Percentiles rank a stretch among this genome's conserved stretches.
These are phyloP conservation scores for Etheostoma spectabile DNA, from an alignment of 2,113 vertebrate genomes.

Conservation along the genomic window DNA sequence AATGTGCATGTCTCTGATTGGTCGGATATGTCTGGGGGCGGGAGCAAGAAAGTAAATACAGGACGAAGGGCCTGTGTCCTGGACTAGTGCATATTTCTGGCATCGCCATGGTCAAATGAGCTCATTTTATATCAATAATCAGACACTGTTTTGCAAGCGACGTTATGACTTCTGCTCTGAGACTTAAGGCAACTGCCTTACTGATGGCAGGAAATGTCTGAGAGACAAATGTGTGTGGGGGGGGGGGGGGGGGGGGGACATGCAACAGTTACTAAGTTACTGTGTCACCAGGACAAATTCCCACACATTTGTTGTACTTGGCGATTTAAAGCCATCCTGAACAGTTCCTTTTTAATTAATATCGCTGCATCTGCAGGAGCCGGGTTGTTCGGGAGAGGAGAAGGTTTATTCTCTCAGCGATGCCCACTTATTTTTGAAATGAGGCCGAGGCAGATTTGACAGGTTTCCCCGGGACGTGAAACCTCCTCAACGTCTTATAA, in stretches of 20 bases:
- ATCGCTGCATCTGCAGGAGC: not conserved
- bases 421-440: not conserved
- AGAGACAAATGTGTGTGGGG: not conserved
- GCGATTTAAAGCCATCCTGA: not conserved
- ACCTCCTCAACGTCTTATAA: not conserved
- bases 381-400: not conserved
- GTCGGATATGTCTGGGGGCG: no score
- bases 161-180: no score
- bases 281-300: slow-evolving; percentile 34
- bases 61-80: no score
- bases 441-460: not conserved
- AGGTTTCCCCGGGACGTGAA: not conserved
- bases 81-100: no score
- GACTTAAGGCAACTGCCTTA: slow-evolving; percentile 26
- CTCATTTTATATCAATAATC: no score
- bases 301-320: slow-evolving; percentile 27
- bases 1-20: no score
- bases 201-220: slow-evolving; percentile 64
- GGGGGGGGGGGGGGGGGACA: no score
- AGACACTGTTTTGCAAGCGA: no score
- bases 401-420: not conserved
- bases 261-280: slow-evolving; percentile 9
- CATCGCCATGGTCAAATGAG: no score
- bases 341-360: slow-evolving; percentile 27
- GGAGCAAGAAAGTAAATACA: no score